These are phyloP conservation scores for Trypoxylon attenuatum DNA, from an alignment of 2,888 invertebrate genomes.

Conservation along the genomic window DNA sequence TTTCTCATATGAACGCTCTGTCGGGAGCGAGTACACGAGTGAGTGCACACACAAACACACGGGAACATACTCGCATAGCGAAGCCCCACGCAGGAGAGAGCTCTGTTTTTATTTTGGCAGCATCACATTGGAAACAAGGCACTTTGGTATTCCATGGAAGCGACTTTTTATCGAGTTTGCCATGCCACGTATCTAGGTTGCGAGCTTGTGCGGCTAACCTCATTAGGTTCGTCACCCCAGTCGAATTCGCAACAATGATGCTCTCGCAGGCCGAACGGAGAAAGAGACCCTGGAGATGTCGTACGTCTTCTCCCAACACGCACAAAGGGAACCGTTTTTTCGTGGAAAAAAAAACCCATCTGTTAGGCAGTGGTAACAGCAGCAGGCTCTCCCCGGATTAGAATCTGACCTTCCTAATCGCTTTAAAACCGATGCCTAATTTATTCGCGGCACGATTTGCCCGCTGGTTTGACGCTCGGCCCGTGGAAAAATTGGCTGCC, in stretches of 20 bases:
- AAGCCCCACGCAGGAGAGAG: no score
- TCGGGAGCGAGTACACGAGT: no score
- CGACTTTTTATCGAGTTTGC: constrained; percentile 31
- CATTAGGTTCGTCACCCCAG: constrained; percentile 24
- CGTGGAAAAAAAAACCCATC: no score
- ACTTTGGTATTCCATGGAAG: constrained; percentile 14
- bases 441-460: constrained; percentile 50
- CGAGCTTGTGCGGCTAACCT: constrained; percentile 30
- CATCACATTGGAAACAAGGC: background rate
- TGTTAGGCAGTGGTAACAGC: no score
- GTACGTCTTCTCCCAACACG: no score
- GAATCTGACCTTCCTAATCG: constrained; percentile 60
- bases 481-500: constrained; percentile 34
- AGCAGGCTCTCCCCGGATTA: constrained; percentile 55
- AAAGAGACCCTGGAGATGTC: no score
- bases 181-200: constrained; percentile 11
- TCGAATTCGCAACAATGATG: constrained; percentile 6
- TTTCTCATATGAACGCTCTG: constrained; percentile 11
- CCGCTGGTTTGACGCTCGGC: constrained; percentile 24
- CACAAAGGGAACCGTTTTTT: no score
- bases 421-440: constrained; percentile 54
- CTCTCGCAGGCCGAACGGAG: no score
- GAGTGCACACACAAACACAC: no score
- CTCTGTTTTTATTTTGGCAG: background rate
- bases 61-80: no score